phyloP scores from a whole-genome alignment of 2,888 invertebrate species.

The Eutolmus rufibarbis region DNA sequence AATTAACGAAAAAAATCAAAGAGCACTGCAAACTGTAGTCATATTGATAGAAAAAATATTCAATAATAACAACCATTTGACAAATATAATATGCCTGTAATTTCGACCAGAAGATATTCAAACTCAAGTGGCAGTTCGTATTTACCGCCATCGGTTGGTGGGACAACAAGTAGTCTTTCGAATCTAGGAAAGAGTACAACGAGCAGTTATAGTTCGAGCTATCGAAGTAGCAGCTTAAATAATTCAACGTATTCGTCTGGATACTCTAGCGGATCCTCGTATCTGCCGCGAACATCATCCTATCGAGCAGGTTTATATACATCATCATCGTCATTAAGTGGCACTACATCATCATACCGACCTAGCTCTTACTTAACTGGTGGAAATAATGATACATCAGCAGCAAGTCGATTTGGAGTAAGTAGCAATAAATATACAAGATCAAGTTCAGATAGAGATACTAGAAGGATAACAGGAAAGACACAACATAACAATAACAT shows the following conservation, averaged over 20 bases:
- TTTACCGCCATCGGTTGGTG: constrained; percentile 59
- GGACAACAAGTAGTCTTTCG: constrained; percentile 49
- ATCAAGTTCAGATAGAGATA: constrained; percentile 47
- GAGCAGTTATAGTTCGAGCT: constrained; percentile 55
- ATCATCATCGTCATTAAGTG: constrained; percentile 50
- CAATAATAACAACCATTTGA: constrained; percentile 10
- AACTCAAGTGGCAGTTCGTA: constrained; percentile 58
- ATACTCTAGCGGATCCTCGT: constrained; percentile 54
- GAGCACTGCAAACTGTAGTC: constrained; percentile 21
- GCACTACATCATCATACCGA: constrained; percentile 39
- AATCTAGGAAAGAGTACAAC: constrained; percentile 43
- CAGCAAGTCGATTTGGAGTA: constrained; percentile 62
- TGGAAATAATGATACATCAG: constrained; percentile 59
- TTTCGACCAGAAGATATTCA: constrained; percentile 62
- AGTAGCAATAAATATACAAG: constrained; percentile 53
- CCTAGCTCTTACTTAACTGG: constrained; percentile 44
- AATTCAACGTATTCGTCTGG: constrained; percentile 52
- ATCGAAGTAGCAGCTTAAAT: constrained; percentile 50
- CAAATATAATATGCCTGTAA: constrained; percentile 63
- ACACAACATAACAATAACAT: constrained; percentile 46
- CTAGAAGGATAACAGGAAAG: constrained; percentile 43
- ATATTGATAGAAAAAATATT: constrained; percentile 6
- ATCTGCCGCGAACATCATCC: constrained; percentile 48
- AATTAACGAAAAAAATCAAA: neutral
- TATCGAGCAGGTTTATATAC: constrained; percentile 57